A percentile compares a stretch with the other conserved stretches of the same genome.
Evolutionary conservation across 2,797 vertebrate genomes (phyloP).

Genomic region (Euphonia xanthogaster): DNA sequence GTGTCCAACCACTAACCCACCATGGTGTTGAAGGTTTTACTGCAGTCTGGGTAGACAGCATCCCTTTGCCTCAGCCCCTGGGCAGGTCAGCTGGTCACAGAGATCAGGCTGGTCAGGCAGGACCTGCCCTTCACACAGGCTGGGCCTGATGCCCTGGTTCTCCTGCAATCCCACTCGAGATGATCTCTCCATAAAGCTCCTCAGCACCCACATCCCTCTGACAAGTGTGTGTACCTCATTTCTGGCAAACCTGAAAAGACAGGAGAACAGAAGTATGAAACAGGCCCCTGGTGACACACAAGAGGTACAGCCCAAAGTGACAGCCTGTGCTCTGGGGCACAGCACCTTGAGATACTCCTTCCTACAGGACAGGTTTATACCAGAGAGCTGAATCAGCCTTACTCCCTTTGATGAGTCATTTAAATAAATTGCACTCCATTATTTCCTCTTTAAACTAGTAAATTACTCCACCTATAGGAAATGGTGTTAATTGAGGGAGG

Average conservation of each 20-base stretch:
- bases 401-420: neutral
- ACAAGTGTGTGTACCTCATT: neutral
- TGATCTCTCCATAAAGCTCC: neutral
- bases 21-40: neutral
- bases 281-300: neutral
- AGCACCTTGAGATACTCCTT: neutral
- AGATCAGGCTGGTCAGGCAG: neutral
- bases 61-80: neutral
- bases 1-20: neutral
- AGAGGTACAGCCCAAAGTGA: neutral
- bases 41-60: too few relatives aligned
- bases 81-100: neutral
- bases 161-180: neutral
- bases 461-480: constrained; percentile 5
- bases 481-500: neutral
- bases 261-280: neutral
- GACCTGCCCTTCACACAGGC: neutral
- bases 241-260: neutral
- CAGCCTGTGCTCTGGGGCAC: neutral
- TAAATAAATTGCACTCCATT: neutral
- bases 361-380: neutral
- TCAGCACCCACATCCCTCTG: neutral
- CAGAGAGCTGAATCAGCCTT: neutral
- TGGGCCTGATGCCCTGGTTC: neutral
- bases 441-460: neutral